Conservation (phyloP, 2,113 vertebrate genomes). For the Myrmecobius fasciatus region DNA sequence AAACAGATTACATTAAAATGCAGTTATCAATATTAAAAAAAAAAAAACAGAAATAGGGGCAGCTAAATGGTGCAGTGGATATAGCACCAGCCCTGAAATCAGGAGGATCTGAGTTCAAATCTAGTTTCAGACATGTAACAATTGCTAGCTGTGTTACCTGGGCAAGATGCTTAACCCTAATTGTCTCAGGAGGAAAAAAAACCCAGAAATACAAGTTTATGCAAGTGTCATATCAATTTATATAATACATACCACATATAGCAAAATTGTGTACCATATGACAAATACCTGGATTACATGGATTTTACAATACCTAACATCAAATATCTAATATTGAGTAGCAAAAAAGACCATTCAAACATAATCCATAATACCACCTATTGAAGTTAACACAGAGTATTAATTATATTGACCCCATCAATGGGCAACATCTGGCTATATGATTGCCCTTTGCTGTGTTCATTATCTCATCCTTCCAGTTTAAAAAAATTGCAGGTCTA, state of each 20-base stretch:
- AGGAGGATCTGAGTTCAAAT: no score
- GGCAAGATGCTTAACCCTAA: no score
- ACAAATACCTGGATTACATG: not conserved
- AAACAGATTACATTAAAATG: not conserved
- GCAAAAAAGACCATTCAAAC: not conserved
- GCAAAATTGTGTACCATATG: not conserved
- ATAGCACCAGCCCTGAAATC: no score
- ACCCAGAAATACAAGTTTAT: not conserved
- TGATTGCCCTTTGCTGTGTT: not conserved
- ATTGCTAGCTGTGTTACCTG: no score
- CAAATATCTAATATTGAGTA: not conserved
- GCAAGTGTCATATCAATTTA: not conserved
- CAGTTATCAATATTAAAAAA: not conserved
- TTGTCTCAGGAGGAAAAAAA: no score
- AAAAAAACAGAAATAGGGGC: no score
- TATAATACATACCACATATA: not conserved
- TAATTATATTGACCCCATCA: not conserved
- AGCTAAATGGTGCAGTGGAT: no score
- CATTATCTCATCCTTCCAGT: not conserved
- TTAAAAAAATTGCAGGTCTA: not conserved
- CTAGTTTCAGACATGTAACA: no score
- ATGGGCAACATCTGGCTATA: not conserved
- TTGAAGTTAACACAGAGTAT: not conserved
- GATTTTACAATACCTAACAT: not conserved
- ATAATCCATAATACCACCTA: not conserved